Evolutionary conservation across 1,140 invertebrate species (phyloP), one percentile per base, ranked within the genome.

Genomic region (Stenopsyche tienmushanensis): DNA sequence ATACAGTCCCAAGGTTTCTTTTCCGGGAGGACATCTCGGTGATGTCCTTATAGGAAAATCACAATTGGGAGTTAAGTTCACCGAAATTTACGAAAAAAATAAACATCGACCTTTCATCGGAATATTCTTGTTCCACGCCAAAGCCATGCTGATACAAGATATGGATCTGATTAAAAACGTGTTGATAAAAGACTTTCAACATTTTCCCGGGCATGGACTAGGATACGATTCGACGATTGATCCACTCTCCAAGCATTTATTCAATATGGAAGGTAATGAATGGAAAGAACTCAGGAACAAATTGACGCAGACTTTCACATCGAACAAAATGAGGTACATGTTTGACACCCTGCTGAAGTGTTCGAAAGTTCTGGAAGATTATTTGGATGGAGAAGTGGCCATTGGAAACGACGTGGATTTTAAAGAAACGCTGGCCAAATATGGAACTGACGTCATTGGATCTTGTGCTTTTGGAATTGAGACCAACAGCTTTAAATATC

Each of bases 131-230:
- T 77, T 82, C 24, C 66, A 77, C 45, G 71, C 74, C 42, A 80
- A 80, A 2, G 73, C 77, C 24, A 68, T 78, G n/a, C 74, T 78
- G 1, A 68, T 83, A 2, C 72, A 81, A n/a, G 81, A 67, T 25
- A 9, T 64, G 13, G 53, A 63, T 10, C 21, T 58, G 13, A 58
- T 67, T 18, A 83, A 84, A 44, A 75, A 77, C 26, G 78, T 87
- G 5, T 72, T 86, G 52, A 78, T 86, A 9, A 85, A 82, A 72
- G 83, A 88, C 73, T 86, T 84, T 66, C 75, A 79, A 49, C 75
- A 82, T 72, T 86, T 69, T 44, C 41, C 63, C 15, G 63, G 64
- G 34, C 66, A 60, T 18, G 76, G 76, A 15, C 20, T 77, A 0
- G 73, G 76, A 42, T 76, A 75, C 45, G 77, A 82, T 53, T 77